A percentile compares a stretch with the other conserved stretches of the same genome.
Evolutionary conservation across 2,797 vertebrate species (phyloP).

Genomic region (Gymnothorax reevesii): DNA sequence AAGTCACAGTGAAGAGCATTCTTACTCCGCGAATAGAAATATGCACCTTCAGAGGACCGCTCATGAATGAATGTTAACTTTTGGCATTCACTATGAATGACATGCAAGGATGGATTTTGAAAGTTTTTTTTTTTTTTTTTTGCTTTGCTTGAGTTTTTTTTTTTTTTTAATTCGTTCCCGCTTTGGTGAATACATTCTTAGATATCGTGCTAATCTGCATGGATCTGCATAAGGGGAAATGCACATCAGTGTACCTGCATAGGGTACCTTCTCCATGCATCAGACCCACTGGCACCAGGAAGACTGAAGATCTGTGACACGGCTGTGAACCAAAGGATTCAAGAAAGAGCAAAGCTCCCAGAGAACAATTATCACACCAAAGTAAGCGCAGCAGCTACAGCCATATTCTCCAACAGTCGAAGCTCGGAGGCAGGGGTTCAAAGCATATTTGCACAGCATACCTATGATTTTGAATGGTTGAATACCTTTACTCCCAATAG

Average conservation of each 20-base stretch:
- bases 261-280: constrained; percentile 10
- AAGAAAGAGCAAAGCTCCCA: not conserved
- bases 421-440: not conserved
- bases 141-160: not conserved
- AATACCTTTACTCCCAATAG: constrained; percentile 33
- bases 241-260: constrained; percentile 10
- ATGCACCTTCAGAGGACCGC: not conserved
- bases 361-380: not conserved
- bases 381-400: not conserved
- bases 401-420: not conserved
- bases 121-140: not conserved
- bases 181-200: constrained; percentile 9
- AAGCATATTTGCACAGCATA: constrained; percentile 24
- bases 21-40: not conserved
- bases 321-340: not conserved
- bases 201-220: not conserved
- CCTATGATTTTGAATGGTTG: constrained; percentile 27
- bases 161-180: not conserved
- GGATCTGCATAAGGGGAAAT: constrained; percentile 1
- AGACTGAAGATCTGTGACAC: not conserved
- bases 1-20: not conserved
- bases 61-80: constrained; percentile 10
- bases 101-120: not conserved
- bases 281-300: not conserved
- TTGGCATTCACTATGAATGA: not conserved